phyloP scores from a whole-genome alignment of 1,140 invertebrate genomes.

The Polypedilum pembai region DNA sequence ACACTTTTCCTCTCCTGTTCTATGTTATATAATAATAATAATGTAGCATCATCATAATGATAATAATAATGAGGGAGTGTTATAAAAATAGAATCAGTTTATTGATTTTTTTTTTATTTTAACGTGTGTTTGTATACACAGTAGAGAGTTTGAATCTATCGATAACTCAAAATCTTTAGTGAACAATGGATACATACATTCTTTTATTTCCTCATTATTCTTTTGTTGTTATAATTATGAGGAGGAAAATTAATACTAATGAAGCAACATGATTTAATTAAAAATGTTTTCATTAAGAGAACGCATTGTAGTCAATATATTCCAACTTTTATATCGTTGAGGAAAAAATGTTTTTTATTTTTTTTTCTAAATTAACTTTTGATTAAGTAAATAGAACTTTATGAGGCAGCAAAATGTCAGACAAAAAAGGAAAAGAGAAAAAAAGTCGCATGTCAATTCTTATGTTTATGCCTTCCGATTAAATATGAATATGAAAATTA shows the following conservation, averaged over 20 bases:
- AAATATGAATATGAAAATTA: no score
- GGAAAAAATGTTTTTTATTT: no score
- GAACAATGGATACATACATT: no score
- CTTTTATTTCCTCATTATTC: not conserved
- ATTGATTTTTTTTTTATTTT: not conserved
- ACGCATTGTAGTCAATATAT: no score
- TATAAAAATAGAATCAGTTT: constrained; percentile 1
- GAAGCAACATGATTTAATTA: constrained; percentile 18
- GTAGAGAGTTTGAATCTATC: not conserved
- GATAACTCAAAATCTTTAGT: not conserved
- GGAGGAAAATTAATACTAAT: not conserved
- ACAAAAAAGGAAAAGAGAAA: no score
- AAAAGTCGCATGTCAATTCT: no score
- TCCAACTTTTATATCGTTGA: no score
- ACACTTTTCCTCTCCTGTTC: not conserved
- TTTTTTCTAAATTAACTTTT: no score
- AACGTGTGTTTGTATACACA: no score
- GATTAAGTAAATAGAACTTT: no score
- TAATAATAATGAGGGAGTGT: not conserved
- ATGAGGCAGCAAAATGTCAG: no score
- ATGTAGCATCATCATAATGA: not conserved
- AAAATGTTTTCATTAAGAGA: not conserved
- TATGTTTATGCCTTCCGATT: no score
- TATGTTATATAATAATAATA: not conserved
- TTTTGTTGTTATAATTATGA: not conserved